Percentiles rank a stretch among this genome's conserved stretches.
These are phyloP conservation scores for Sphaeramia orbicularis DNA, from an alignment of 2,797 vertebrate species.

Conservation along the genomic window DNA sequence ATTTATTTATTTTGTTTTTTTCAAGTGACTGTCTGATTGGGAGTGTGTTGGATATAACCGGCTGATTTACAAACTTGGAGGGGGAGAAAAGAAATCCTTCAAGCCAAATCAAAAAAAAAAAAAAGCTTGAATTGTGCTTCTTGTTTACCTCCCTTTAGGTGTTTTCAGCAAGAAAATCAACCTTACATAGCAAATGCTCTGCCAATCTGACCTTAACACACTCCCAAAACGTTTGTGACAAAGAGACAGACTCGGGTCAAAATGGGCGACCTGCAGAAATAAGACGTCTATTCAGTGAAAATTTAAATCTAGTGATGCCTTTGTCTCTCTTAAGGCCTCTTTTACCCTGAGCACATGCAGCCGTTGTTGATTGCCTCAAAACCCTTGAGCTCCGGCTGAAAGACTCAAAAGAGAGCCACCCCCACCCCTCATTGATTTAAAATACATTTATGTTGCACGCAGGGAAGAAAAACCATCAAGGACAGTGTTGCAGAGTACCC, in stretches of 20 bases:
- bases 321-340: conserved; percentile 47
- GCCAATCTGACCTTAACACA: conserved; percentile 36
- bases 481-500: not conserved
- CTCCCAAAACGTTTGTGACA: conserved; percentile 40
- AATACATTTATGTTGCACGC: conserved; percentile 5
- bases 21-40: conserved; percentile 15
- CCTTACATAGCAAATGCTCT: not conserved
- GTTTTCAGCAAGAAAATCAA: conserved; percentile 38
- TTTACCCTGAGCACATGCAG: conserved; percentile 38
- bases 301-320: conserved; percentile 49
- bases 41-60: conserved; percentile 23
- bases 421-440: conserved; percentile 2
- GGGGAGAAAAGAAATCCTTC: conserved; percentile 23
- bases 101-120: not conserved
- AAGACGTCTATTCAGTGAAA: conserved; percentile 59
- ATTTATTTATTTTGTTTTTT: not conserved
- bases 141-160: conserved; percentile 3
- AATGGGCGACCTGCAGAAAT: conserved; percentile 62
- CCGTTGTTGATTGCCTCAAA: conserved; percentile 41
- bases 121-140: conserved; percentile 41
- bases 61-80: conserved; percentile 56
- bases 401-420: not conserved
- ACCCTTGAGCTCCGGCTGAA: conserved; percentile 33
- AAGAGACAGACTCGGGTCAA: conserved; percentile 61
- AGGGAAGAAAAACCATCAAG: not conserved